Percentiles rank a stretch among this genome's conserved stretches.
phyloP scores from a whole-genome alignment of 2,888 invertebrate genomes.

The Cataglyphis livida region DNA sequence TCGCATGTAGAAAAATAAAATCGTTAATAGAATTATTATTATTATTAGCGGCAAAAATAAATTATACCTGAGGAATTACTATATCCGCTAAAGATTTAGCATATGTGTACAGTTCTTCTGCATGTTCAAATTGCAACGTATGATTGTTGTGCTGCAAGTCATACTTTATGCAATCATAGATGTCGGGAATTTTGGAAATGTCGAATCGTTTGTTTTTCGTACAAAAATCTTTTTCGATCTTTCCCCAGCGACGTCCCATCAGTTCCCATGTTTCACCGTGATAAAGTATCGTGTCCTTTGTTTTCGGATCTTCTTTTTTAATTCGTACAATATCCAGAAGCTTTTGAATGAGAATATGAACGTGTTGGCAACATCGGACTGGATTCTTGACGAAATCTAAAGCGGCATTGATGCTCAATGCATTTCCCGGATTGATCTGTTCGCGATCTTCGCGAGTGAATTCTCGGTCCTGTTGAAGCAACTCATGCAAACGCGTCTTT shows the following conservation, averaged over 20 bases:
- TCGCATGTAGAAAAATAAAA: conserved; percentile 29
- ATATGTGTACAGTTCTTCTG: conserved; percentile 97
- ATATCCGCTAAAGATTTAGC: conserved; percentile 99
- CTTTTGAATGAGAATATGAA: conserved; percentile 94
- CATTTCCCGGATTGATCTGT: conserved; percentile 96
- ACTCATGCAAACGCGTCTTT: conserved; percentile 96
- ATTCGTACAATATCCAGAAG: conserved; percentile 94
- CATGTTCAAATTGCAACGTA: conserved; percentile 96
- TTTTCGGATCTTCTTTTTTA: conserved; percentile 95
- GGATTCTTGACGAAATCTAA: conserved; percentile 98
- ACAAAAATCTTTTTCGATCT: conserved; percentile 99
- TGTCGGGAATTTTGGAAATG: conserved; percentile 99
- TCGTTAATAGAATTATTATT: not conserved
- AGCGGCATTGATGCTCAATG: conserved; percentile 96
- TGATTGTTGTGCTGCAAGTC: conserved; percentile 99
- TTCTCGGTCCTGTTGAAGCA: conserved; percentile 96
- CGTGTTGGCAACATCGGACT: conserved; percentile 95
- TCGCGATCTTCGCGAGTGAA: conserved; percentile 94
- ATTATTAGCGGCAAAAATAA: not conserved
- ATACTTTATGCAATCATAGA: conserved; percentile 99
- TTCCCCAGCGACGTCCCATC: conserved; percentile 98
- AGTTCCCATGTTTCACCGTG: conserved; percentile 99
- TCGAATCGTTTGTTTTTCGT: conserved; percentile 97
- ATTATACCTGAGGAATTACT: conserved; percentile 96
- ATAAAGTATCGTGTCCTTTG: conserved; percentile 97